phyloP scores from a whole-genome alignment of 2,113 vertebrate genomes.

The Psilopsiagon aurifrons region DNA sequence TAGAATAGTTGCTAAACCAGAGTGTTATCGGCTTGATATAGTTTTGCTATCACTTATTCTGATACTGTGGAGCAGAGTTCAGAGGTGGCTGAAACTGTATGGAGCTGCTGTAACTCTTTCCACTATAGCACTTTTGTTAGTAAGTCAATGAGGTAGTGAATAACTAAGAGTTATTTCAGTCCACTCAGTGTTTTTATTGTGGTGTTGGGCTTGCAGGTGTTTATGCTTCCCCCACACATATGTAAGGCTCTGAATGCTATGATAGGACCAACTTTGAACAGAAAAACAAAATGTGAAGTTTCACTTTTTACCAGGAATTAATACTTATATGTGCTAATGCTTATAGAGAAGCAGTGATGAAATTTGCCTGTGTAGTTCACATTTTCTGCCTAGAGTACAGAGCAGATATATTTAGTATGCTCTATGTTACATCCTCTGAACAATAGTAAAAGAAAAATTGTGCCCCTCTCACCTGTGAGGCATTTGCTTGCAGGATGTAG shows the following conservation, averaged over 20 bases:
- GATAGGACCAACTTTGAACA: not conserved
- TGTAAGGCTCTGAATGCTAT: not conserved
- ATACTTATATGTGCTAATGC: not conserved
- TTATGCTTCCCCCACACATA: not conserved
- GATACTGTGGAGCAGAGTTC: not conserved
- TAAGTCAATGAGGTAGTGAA: not conserved
- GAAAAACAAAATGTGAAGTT: not conserved
- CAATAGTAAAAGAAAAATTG: not conserved
- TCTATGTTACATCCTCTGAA: not conserved
- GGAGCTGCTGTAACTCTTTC: not conserved
- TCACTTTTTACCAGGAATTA: not conserved
- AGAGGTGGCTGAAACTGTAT: not conserved
- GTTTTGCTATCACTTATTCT: not conserved
- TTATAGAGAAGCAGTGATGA: not conserved
- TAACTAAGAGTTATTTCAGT: not conserved
- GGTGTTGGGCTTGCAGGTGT: not conserved
- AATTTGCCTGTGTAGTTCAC: not conserved
- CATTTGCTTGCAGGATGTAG: rapidly evolving
- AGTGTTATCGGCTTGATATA: not conserved
- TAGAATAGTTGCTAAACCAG: not conserved
- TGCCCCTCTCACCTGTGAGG: not conserved
- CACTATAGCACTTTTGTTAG: not conserved
- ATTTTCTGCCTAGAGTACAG: not conserved
- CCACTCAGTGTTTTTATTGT: not conserved
- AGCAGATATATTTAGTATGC: not conserved